A percentile compares a stretch with the other conserved stretches of the same genome.
Evolutionary conservation across 2,797 vertebrate species (phyloP).

Genomic region (Acanthurus leucopareius): DNA sequence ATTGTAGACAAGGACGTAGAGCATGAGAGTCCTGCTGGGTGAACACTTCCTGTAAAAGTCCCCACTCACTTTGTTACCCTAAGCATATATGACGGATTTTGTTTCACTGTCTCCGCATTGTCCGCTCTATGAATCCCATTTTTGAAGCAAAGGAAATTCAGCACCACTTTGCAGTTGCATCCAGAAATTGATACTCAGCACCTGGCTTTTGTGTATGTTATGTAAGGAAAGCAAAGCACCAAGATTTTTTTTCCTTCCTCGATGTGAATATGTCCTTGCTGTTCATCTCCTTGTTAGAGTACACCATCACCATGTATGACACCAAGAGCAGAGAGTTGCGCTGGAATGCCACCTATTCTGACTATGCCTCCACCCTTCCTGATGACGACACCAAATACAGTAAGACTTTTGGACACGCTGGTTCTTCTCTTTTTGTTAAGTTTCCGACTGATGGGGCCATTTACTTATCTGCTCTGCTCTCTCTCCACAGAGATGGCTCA

Average conservation of each 20-base stretch:
- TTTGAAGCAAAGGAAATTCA: slow-evolving; percentile 23
- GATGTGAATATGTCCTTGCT: background rate
- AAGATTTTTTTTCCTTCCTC: background rate
- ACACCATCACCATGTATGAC: slow-evolving; percentile 99
- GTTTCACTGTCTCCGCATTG: slow-evolving; percentile 10
- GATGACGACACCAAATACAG: slow-evolving; percentile 95
- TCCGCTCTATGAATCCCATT: background rate
- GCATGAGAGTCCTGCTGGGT: slow-evolving; percentile 4
- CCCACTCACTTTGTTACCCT: slow-evolving; percentile 29
- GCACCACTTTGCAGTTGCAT: slow-evolving; percentile 8
- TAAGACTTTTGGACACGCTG: slow-evolving; percentile 73
- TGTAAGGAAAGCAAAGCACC: slow-evolving; percentile 1
- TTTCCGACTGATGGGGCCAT: background rate
- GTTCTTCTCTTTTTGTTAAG: background rate
- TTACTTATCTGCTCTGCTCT: background rate
- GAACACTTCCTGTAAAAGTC: slow-evolving; percentile 23
- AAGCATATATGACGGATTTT: background rate
- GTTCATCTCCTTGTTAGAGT: slow-evolving; percentile 85
- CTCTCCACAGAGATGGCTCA: slow-evolving; percentile 92
- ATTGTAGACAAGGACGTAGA: slow-evolving; percentile 13
- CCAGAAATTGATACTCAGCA: slow-evolving; percentile 16
- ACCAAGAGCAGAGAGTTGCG: slow-evolving; percentile 96
- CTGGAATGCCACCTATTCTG: slow-evolving; percentile 98
- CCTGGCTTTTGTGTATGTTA: slow-evolving; percentile 24
- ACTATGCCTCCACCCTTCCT: slow-evolving; percentile 94